Percentiles rank a stretch among this genome's conserved stretches.
These are phyloP conservation scores for Villa cingulata DNA, from an alignment of 2,888 invertebrate genomes.

Conservation along the genomic window DNA sequence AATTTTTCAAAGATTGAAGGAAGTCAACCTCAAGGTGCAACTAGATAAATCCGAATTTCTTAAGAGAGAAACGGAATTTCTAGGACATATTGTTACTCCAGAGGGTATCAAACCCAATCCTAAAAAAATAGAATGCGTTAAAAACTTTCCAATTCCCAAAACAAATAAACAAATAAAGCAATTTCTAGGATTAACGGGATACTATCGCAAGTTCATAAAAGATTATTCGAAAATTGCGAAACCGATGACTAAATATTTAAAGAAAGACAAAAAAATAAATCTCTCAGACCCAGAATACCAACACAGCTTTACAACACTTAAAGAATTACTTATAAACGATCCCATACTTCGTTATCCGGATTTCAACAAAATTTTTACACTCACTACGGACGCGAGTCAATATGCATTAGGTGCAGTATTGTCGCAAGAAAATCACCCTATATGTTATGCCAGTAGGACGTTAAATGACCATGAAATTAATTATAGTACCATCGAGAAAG, in stretches of 20 bases:
- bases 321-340: constrained; percentile 11
- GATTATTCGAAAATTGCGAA: not conserved
- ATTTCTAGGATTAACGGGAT: constrained; percentile 9
- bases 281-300: not conserved
- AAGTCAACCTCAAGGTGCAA: not conserved
- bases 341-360: too few relatives aligned
- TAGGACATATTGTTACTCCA: not conserved
- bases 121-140: not conserved
- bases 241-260: constrained; percentile 1
- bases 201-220: constrained; percentile 7
- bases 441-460: too few relatives aligned
- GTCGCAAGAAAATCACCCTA: constrained; percentile 20
- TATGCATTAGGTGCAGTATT: too few relatives aligned
- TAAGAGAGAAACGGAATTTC: constrained; percentile 7
- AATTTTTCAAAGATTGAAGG: not conserved
- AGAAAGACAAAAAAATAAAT: not conserved
- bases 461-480: constrained; percentile 15
- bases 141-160: not conserved
- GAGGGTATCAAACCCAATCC: constrained; percentile 5
- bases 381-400: too few relatives aligned
- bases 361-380: too few relatives aligned
- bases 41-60: too few relatives aligned
- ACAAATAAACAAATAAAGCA: constrained; percentile 1
- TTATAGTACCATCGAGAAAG: constrained; percentile 14
- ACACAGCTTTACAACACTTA: constrained; percentile 8